Conservation (phyloP, 2,797 vertebrate genomes). For the Ataeniobius toweri region DNA sequence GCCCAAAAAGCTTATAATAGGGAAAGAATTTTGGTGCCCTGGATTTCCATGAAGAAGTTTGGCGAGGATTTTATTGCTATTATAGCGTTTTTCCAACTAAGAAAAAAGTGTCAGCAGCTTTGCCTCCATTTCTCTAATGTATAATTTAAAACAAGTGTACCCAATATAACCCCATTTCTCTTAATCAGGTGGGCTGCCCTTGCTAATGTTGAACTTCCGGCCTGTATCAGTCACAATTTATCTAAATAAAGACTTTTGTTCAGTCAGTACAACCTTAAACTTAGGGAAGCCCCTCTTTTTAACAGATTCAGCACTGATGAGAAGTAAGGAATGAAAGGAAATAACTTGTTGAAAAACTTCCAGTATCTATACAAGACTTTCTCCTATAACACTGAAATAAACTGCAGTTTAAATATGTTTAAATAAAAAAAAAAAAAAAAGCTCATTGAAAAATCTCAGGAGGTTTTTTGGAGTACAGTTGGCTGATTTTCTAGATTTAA, state of each 20-base stretch:
- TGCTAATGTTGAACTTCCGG: constrained; percentile 10
- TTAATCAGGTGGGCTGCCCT: constrained; percentile 33
- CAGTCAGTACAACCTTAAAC: constrained; percentile 36
- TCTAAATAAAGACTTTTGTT: constrained; percentile 41
- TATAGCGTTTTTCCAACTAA: constrained; percentile 22
- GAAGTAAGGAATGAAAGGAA: neutral
- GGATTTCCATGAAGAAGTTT: constrained; percentile 48
- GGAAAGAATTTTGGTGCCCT: constrained; percentile 41
- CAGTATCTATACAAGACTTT: too few relatives aligned
- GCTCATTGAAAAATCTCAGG: neutral
- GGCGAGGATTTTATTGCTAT: constrained; percentile 29
- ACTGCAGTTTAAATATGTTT: neutral
- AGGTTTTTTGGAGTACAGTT: neutral
- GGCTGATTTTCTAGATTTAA: neutral
- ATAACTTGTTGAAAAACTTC: neutral
- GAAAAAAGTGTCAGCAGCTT: constrained; percentile 11
- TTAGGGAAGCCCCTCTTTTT: constrained; percentile 17
- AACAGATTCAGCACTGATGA: constrained; percentile 4
- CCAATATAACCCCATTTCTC: constrained; percentile 30
- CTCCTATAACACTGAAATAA: neutral
- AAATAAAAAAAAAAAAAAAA: neutral
- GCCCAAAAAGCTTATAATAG: constrained; percentile 19
- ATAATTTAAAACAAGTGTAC: constrained; percentile 28
- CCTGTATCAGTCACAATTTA: constrained; percentile 29
- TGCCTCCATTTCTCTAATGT: neutral